Conservation (phyloP, 1,140 invertebrate genomes). For the Meloidogyne exigua region DNA sequence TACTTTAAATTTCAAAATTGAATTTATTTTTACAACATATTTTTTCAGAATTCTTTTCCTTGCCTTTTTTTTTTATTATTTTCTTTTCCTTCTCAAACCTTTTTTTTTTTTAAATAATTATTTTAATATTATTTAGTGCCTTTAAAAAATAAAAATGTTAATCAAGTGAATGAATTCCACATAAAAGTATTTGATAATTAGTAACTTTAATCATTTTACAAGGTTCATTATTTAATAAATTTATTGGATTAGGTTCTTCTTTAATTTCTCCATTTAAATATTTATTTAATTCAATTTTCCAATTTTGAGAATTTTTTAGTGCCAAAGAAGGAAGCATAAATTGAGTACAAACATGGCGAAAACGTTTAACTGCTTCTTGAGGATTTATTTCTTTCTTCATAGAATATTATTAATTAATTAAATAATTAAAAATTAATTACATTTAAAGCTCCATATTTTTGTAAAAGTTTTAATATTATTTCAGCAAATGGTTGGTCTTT, state of each 20-base stretch:
- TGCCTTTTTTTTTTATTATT: background rate
- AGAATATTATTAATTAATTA: background rate
- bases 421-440: background rate
- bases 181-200: slow-evolving; percentile 18
- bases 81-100: background rate
- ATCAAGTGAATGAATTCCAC: slow-evolving; percentile 21
- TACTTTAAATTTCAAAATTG: too few relatives aligned
- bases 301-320: slow-evolving; percentile 8
- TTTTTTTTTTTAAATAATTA: background rate
- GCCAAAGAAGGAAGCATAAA: slow-evolving; percentile 37
- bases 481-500: slow-evolving; percentile 16
- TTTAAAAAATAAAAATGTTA: slow-evolving; percentile 8
- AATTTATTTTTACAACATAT: too few relatives aligned
- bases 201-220: slow-evolving; percentile 15
- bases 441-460: slow-evolving; percentile 19
- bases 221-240: slow-evolving; percentile 13
- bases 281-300: slow-evolving; percentile 8
- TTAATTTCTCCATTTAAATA: slow-evolving; percentile 19
- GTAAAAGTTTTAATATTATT: slow-evolving; percentile 32
- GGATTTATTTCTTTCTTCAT: slow-evolving; percentile 8
- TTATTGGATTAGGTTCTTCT: slow-evolving; percentile 25
- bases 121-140: slow-evolving; percentile 1
- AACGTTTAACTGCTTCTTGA: slow-evolving; percentile 11
- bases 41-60: background rate
- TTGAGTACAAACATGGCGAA: slow-evolving; percentile 36